Conservation (phyloP, 2,888 invertebrate genomes). For the Abrostola tripartita region DNA sequence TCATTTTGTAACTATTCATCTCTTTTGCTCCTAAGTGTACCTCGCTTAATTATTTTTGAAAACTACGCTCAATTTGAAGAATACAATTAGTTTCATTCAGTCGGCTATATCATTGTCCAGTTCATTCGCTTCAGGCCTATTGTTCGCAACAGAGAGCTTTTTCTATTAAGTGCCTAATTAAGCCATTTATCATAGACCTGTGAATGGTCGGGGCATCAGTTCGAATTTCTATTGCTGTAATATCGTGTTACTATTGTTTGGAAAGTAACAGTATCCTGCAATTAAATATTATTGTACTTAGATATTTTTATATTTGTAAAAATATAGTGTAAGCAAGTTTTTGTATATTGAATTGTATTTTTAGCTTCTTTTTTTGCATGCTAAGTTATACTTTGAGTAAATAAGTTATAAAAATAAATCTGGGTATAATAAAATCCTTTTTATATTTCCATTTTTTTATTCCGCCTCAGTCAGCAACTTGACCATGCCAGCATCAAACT, state of each 20-base stretch:
- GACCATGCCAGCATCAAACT: constrained; percentile 8
- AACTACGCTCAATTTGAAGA: constrained; percentile 41
- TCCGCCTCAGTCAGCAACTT: constrained; percentile 20
- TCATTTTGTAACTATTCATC: constrained; percentile 21
- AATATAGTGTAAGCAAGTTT: too few species aligned
- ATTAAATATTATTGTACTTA: too few species aligned
- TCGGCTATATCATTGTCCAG: constrained; percentile 34
- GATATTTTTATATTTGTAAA: too few species aligned
- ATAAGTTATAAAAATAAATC: not conserved
- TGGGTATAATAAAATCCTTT: not conserved
- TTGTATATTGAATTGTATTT: not conserved
- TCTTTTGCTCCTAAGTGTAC: constrained; percentile 59
- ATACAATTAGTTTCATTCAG: constrained; percentile 26
- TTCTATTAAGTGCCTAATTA: constrained; percentile 74
- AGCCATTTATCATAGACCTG: constrained; percentile 44
- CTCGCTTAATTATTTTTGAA: constrained; percentile 41
- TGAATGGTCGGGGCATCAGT: not conserved
- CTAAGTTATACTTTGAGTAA: not conserved
- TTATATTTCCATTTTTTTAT: constrained; percentile 9
- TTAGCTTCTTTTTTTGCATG: not conserved
- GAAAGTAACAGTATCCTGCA: too few species aligned
- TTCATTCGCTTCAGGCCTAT: constrained; percentile 39
- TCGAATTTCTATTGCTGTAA: constrained; percentile 4
- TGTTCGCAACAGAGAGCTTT: constrained; percentile 61
- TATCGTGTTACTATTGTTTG: too few species aligned